Percentiles rank a stretch among this genome's conserved stretches.
These are phyloP conservation scores for Pseudocheirus occidentalis DNA, from an alignment of 2,797 vertebrate genomes.

Conservation along the genomic window DNA sequence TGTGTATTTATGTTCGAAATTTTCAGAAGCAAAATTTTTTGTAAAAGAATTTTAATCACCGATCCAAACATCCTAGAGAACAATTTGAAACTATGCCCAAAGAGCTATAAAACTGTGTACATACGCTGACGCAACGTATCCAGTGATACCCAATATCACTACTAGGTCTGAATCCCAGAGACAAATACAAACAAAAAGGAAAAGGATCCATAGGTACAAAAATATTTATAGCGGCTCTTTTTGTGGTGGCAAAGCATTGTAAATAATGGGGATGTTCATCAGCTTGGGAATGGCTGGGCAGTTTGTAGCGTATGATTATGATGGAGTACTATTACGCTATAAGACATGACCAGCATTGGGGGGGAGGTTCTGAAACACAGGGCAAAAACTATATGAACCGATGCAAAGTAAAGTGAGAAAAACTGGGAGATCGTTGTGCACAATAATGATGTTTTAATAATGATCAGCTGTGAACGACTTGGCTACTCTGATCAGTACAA, in stretches of 20 bases:
- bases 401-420: background rate
- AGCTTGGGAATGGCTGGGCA: background rate
- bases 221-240: background rate
- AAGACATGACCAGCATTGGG: background rate
- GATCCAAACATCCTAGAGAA: background rate
- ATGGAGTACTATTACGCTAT: background rate
- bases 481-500: background rate
- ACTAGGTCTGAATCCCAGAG: background rate
- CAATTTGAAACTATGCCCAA: background rate
- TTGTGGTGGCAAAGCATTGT: background rate
- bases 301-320: background rate
- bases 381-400: background rate
- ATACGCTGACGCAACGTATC: too few species aligned
- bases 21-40: background rate
- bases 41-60: background rate
- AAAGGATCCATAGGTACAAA: background rate
- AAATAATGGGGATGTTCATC: background rate
- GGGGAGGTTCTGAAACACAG: background rate
- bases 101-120: background rate
- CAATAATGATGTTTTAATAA: background rate
- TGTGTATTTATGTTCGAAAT: background rate
- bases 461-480: background rate
- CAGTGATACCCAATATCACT: too few species aligned
- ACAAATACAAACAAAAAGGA: background rate
- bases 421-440: background rate